Evolutionary conservation across 2,888 invertebrate genomes (phyloP).

Genomic region (Lasius fuliginosus): DNA sequence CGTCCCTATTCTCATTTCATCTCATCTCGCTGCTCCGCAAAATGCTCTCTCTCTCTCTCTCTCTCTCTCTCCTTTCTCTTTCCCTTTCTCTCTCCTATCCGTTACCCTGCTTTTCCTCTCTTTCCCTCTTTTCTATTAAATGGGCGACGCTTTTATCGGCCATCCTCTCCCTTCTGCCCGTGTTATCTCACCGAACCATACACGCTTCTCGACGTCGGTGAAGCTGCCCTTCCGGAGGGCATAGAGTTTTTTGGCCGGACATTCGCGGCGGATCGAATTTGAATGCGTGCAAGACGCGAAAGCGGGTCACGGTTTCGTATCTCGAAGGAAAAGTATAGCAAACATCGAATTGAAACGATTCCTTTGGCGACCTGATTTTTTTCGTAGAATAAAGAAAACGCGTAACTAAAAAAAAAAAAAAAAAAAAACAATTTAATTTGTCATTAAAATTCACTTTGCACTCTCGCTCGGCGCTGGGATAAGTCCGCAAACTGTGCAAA

Average conservation of each 20-base stretch:
- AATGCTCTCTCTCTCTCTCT: conserved; percentile 20
- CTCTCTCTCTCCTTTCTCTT: background rate
- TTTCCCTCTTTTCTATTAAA: conserved; percentile 15
- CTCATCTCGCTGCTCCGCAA: conserved; percentile 27
- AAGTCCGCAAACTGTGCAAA: background rate
- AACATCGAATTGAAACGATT: conserved; percentile 2
- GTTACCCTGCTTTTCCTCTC: conserved; percentile 32
- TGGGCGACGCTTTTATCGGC: conserved; percentile 33
- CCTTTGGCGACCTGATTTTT: background rate
- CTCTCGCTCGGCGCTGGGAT: background rate
- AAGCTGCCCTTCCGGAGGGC: conserved; percentile 20
- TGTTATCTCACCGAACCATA: conserved; percentile 36
- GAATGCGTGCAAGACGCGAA: conserved; percentile 33
- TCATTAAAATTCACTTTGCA: conserved; percentile 2
- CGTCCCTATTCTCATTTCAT: conserved; percentile 38
- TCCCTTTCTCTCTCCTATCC: background rate
- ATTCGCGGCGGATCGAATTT: conserved; percentile 34
- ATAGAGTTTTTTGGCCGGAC: background rate
- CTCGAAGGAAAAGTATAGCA: background rate
- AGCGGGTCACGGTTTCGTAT: conserved; percentile 39
- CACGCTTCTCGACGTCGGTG: conserved; percentile 13
- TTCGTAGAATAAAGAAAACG: background rate
- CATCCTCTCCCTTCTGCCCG: conserved; percentile 1
- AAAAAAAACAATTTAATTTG: background rate
- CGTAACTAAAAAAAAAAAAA: background rate